Evolutionary conservation across 2,888 invertebrate species (phyloP).

Genomic region (Tubulanus polymorphus): DNA sequence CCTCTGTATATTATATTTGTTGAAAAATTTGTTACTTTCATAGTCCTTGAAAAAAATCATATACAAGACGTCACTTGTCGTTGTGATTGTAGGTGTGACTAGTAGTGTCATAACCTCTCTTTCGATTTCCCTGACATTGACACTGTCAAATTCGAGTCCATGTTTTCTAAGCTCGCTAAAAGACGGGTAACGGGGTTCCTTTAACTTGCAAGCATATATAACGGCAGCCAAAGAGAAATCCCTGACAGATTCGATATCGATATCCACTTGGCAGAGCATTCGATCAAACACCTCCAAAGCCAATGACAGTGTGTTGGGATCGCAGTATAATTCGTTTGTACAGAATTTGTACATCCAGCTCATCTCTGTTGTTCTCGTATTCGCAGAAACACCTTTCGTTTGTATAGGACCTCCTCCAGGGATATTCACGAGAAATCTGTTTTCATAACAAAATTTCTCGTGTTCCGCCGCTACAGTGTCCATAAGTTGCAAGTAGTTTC

Average conservation of each 20-base stretch:
- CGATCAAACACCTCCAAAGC: background rate
- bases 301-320: background rate
- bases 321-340: background rate
- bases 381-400: background rate
- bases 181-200: background rate
- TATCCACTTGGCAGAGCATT: background rate
- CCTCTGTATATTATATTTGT: background rate
- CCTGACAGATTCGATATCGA: background rate
- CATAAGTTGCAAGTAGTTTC: background rate
- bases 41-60: background rate
- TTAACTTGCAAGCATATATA: background rate
- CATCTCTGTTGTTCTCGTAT: background rate
- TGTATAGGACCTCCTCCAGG: background rate
- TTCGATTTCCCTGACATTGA: background rate
- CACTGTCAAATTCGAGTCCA: background rate
- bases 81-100: background rate
- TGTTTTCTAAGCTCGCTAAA: background rate
- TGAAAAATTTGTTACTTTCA: background rate
- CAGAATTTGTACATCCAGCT: background rate
- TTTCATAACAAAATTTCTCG: background rate
- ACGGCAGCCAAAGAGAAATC: background rate
- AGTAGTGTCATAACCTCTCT: background rate
- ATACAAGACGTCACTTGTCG: background rate
- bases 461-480: background rate
- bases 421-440: background rate